phyloP scores from a whole-genome alignment of 2,113 vertebrate genomes.

The Aptenodytes forsteri region DNA sequence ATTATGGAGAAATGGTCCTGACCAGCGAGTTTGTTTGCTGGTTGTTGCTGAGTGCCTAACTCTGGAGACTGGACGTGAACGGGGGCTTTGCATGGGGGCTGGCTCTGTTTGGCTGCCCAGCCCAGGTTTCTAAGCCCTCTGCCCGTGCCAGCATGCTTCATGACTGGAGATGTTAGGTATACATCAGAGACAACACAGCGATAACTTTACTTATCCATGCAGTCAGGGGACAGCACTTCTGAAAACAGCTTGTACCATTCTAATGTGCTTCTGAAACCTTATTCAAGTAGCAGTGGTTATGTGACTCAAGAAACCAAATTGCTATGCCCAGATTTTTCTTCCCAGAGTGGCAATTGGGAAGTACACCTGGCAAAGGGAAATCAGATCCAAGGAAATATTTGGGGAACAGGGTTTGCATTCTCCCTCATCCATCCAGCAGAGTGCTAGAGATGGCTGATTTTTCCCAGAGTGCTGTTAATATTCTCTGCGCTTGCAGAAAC shows the following conservation, averaged over 20 bases:
- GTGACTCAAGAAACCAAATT: background rate
- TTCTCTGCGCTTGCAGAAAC: background rate
- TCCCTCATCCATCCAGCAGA: background rate
- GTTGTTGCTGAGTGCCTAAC: rapidly evolving
- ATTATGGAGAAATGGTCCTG: rapidly evolving
- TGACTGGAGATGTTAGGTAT: background rate
- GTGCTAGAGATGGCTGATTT: background rate
- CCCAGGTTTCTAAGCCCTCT: background rate
- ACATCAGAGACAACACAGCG: rapidly evolving
- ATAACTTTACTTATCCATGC: background rate
- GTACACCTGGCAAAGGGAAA: background rate
- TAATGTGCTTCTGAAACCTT: background rate
- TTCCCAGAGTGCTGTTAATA: background rate
- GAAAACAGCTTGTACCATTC: background rate
- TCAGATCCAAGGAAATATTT: background rate
- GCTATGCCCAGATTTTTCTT: background rate
- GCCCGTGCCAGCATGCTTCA: rapidly evolving
- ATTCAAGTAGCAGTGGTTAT: rapidly evolving
- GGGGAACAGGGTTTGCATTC: background rate
- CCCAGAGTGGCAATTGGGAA: background rate
- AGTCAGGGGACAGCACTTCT: background rate
- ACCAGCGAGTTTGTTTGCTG: rapidly evolving
- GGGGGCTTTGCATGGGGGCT: background rate
- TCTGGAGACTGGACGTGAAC: rapidly evolving
- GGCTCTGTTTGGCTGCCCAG: background rate